Conservation (phyloP, 2,888 invertebrate genomes). For the Heliconius sara region DNA sequence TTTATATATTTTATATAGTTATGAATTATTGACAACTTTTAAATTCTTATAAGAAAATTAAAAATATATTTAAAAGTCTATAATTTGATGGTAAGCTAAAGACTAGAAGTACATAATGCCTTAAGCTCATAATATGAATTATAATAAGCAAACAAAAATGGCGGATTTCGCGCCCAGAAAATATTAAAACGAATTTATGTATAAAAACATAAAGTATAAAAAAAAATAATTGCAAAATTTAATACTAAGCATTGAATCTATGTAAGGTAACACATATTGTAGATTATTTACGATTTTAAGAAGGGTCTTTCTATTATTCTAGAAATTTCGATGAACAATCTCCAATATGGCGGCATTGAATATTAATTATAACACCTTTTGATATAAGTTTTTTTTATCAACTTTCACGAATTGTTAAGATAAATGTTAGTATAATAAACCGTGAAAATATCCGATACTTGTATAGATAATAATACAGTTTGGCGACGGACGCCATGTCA, state of each 20-base stretch:
- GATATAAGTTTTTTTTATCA: not conserved
- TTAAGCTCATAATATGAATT: not conserved
- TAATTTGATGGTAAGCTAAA: slow-evolving; percentile 10
- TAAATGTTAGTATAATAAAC: not conserved
- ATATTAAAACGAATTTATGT: not conserved
- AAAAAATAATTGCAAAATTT: slow-evolving; percentile 14
- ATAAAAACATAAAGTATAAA: not conserved
- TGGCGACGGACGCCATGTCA: slow-evolving; percentile 21
- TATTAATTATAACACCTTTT: not conserved
- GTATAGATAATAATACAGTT: slow-evolving; percentile 18
- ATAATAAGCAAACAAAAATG: slow-evolving; percentile 14
- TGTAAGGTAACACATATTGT: not conserved
- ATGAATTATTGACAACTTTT: not conserved
- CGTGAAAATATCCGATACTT: slow-evolving; percentile 21
- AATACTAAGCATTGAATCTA: slow-evolving; percentile 11
- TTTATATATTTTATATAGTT: not conserved
- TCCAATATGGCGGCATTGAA: slow-evolving; percentile 3
- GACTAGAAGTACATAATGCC: slow-evolving; percentile 33
- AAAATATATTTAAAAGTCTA: not conserved
- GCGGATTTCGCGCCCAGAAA: slow-evolving; percentile 19
- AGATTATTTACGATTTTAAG: not conserved
- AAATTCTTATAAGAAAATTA: not conserved
- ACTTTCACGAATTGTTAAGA: slow-evolving; percentile 3
- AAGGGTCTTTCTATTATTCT: not conserved
- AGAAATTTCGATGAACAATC: not conserved